These are phyloP conservation scores for Lasioglossum morio DNA, from an alignment of 2,888 invertebrate genomes.

Conservation along the genomic window DNA sequence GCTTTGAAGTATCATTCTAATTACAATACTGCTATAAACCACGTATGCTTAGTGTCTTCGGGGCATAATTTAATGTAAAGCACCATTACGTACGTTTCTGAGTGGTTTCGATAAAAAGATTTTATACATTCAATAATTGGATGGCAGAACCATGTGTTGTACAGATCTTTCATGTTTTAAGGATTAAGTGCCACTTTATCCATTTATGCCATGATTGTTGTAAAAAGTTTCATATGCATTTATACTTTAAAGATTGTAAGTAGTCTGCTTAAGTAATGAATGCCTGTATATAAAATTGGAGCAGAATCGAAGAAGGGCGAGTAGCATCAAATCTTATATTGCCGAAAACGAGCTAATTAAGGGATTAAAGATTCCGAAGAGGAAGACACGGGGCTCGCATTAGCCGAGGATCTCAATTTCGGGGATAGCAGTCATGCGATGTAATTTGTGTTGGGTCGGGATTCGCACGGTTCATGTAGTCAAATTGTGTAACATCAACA, in stretches of 20 bases:
- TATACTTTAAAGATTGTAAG: not conserved
- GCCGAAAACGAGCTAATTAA: not conserved
- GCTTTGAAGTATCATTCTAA: not conserved
- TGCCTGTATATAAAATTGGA: not conserved
- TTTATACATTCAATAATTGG: not conserved
- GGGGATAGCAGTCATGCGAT: not conserved
- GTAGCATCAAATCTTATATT: not conserved
- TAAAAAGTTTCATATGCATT: too few species aligned
- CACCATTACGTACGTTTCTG: not conserved
- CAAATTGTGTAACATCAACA: conserved; percentile 11
- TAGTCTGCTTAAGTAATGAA: not conserved
- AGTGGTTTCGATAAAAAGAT: not conserved
- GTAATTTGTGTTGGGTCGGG: not conserved
- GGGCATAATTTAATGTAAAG: not conserved
- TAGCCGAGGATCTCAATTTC: not conserved
- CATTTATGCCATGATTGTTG: too few species aligned
- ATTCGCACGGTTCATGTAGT: not conserved
- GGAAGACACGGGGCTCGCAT: not conserved
- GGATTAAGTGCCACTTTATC: too few species aligned
- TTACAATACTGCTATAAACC: not conserved
- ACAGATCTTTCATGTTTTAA: too few species aligned
- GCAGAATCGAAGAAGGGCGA: not conserved
- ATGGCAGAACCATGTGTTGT: too few species aligned
- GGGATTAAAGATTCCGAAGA: not conserved
- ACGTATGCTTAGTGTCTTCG: not conserved